These are phyloP conservation scores for Eilema sororculum DNA, from an alignment of 2,888 invertebrate species.

Conservation along the genomic window DNA sequence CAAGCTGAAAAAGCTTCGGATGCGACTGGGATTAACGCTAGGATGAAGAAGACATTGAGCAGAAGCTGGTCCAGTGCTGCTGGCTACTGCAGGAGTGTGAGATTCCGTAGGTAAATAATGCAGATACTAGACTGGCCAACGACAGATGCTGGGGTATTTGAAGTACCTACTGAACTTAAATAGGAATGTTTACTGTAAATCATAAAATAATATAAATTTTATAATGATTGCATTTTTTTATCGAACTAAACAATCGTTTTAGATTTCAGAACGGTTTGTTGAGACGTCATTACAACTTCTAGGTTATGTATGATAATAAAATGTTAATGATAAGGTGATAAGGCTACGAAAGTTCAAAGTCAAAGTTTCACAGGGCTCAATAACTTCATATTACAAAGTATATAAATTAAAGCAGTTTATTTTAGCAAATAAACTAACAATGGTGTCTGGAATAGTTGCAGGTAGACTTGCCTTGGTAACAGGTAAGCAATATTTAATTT, in stretches of 20 bases:
- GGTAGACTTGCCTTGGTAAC: conserved; percentile 80
- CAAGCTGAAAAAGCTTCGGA: too few species aligned
- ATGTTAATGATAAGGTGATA: background rate
- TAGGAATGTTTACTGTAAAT: too few species aligned
- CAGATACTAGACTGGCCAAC: too few species aligned
- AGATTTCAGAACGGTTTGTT: background rate
- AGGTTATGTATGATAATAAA: background rate
- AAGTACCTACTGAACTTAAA: too few species aligned
- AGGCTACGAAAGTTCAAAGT: conserved; percentile 1
- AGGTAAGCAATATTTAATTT: conserved; percentile 64
- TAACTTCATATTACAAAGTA: background rate
- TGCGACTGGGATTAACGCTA: too few species aligned
- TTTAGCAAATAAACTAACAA: conserved; percentile 52
- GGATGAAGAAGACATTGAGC: too few species aligned
- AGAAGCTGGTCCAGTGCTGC: too few species aligned
- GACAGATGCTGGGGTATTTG: too few species aligned
- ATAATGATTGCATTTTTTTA: background rate
- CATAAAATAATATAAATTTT: too few species aligned
- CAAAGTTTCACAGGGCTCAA: background rate
- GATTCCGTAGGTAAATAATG: too few species aligned
- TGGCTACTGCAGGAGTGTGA: too few species aligned
- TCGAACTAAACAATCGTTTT: background rate
- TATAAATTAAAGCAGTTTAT: conserved; percentile 8
- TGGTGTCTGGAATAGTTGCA: conserved; percentile 74
- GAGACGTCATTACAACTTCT: background rate